Conservation (phyloP, 2,797 vertebrate species). For the Gymnodraco acuticeps region DNA sequence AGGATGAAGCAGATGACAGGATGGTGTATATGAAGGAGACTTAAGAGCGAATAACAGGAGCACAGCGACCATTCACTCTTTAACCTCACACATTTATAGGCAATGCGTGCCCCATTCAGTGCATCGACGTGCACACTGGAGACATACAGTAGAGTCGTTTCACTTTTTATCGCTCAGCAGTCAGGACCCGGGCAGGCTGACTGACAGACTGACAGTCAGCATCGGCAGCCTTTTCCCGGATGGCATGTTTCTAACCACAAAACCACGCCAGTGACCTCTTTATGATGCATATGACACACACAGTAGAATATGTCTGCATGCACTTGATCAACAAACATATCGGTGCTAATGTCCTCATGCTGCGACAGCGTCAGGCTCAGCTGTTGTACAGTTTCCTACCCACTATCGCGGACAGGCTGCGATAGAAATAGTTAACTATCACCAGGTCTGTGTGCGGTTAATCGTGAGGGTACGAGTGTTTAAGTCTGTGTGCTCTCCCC, state of each 20-base stretch:
- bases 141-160: constrained; percentile 12
- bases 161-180: constrained; percentile 35
- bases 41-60: constrained; percentile 9
- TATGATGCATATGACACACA: not conserved
- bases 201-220: constrained; percentile 36
- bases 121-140: constrained; percentile 16
- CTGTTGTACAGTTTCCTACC: constrained; percentile 20
- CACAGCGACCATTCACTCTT: constrained; percentile 14
- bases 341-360: constrained; percentile 40
- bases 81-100: constrained; percentile 12
- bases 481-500: not conserved
- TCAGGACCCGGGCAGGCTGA: constrained; percentile 18
- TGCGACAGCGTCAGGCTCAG: constrained; percentile 55
- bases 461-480: not conserved
- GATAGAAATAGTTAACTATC: constrained; percentile 2
- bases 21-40: constrained; percentile 29
- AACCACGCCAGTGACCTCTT: not conserved
- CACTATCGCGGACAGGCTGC: constrained; percentile 6
- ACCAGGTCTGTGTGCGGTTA: not conserved
- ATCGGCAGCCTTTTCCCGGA: constrained; percentile 35
- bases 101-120: constrained; percentile 8
- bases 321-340: constrained; percentile 29
- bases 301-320: not conserved
- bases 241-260: constrained; percentile 19
- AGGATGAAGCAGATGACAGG: constrained; percentile 49